A percentile compares a stretch with the other conserved stretches of the same genome.
phyloP scores from a whole-genome alignment of 2,888 invertebrate genomes.

The Acronicta aceris region DNA sequence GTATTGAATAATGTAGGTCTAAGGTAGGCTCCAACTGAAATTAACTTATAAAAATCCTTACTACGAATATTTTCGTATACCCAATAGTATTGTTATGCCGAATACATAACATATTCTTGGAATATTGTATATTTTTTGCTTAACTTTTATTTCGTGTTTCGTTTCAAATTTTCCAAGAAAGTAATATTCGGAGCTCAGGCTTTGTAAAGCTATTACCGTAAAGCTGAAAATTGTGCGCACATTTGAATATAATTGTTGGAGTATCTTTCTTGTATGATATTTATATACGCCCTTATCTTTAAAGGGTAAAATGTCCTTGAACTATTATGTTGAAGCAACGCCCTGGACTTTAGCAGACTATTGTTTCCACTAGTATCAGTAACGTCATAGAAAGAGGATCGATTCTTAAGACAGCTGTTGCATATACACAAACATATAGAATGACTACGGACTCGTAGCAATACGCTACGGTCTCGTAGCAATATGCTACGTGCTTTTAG shows the following conservation, averaged over 20 bases:
- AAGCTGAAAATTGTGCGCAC: conserved; percentile 13
- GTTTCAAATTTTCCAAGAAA: conserved; percentile 10
- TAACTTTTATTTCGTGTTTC: conserved; percentile 16
- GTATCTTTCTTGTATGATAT: conserved; percentile 11
- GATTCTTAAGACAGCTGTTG: no score
- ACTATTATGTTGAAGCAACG: not conserved
- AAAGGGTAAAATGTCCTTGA: conserved; percentile 1
- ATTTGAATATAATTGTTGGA: conserved; percentile 8
- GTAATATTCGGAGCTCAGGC: not conserved
- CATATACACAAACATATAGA: no score
- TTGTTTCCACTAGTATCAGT: not conserved
- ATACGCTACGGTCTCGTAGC: not conserved
- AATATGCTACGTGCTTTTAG: not conserved
- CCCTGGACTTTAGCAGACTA: not conserved
- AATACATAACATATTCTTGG: conserved; percentile 21
- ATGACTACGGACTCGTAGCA: no score
- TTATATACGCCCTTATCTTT: conserved; percentile 3
- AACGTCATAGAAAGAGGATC: no score
- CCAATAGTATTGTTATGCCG: conserved; percentile 22
- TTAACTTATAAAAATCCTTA: conserved; percentile 45
- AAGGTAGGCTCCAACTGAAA: conserved; percentile 37
- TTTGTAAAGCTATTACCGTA: conserved; percentile 18
- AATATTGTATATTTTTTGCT: conserved; percentile 5
- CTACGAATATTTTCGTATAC: conserved; percentile 28
- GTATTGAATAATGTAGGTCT: conserved; percentile 50